phyloP scores from a whole-genome alignment of 2,113 vertebrate species.

The Sturnus vulgaris region DNA sequence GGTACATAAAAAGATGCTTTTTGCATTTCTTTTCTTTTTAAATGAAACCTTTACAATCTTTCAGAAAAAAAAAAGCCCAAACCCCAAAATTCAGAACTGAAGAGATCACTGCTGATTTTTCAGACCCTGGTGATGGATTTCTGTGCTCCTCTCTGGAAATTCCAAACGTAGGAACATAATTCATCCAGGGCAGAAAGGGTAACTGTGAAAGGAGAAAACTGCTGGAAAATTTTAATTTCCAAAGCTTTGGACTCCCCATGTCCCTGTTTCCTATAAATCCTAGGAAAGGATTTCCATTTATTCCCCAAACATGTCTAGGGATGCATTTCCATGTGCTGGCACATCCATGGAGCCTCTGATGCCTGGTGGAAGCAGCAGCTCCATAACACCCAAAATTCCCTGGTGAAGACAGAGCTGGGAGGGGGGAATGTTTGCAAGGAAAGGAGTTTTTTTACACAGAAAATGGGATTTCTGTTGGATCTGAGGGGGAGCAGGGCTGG shows the following conservation, averaged over 20 bases:
- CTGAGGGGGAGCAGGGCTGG: background rate
- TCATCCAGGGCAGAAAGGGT: background rate
- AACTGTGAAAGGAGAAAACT: background rate
- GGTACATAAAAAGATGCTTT: background rate
- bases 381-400: rapidly evolving
- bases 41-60: background rate
- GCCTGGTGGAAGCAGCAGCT: background rate
- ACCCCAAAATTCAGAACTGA: background rate
- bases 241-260: background rate
- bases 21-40: background rate
- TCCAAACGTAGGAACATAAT: background rate
- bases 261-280: background rate
- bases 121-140: background rate
- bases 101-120: background rate
- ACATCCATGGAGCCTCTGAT: background rate
- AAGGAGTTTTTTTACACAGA: background rate
- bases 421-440: background rate
- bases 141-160: background rate
- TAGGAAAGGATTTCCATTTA: background rate
- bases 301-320: background rate
- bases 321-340: background rate
- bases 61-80: too few species aligned
- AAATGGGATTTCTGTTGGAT: background rate
- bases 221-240: background rate
- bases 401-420: rapidly evolving